Evolutionary conservation across 2,113 vertebrate genomes (phyloP).

Genomic region (Pterocles orientalis): DNA sequence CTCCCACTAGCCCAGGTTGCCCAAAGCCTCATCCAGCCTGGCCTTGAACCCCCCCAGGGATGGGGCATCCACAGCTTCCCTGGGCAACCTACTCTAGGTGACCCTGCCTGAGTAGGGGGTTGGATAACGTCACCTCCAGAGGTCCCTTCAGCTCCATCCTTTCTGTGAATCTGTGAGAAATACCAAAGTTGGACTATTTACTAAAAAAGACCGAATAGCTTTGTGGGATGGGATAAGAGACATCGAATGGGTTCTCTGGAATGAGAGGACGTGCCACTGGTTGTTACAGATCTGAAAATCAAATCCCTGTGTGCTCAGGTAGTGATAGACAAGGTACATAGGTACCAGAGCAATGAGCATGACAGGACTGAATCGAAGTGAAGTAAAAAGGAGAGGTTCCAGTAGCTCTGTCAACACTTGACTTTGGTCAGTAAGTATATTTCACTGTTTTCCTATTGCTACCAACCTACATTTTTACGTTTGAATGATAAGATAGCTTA

Average conservation of each 20-base stretch:
- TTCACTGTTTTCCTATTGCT: background rate
- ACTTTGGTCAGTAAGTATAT: background rate
- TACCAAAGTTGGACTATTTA: background rate
- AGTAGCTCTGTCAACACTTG: background rate
- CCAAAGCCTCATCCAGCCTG: no score
- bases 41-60: no score
- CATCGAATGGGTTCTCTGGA: background rate
- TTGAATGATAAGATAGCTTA: background rate
- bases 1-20: no score
- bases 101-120: background rate
- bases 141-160: background rate
- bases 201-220: background rate
- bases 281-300: background rate
- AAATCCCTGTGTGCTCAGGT: background rate
- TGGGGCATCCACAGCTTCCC: no score
- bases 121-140: background rate
- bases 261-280: background rate
- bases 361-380: background rate
- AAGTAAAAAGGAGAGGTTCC: background rate
- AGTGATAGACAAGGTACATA: background rate
- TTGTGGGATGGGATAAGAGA: background rate
- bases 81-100: background rate
- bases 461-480: background rate
- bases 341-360: background rate
- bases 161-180: background rate